Evolutionary conservation across 2,113 vertebrate species (phyloP).

Genomic region (Petrocephalus microphthalmus): DNA sequence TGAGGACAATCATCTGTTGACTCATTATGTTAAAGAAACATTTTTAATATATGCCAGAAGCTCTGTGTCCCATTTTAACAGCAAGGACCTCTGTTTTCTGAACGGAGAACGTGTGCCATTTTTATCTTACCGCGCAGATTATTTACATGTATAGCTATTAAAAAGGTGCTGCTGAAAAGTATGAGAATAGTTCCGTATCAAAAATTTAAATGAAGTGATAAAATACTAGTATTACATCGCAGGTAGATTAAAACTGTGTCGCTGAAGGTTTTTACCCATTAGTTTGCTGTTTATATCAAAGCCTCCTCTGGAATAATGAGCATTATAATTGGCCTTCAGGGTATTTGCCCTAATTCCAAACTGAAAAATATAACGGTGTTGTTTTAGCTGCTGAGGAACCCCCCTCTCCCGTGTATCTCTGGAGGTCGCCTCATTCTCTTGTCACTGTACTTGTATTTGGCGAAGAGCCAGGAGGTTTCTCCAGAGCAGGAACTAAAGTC

Average conservation of each 20-base stretch:
- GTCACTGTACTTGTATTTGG: constrained; percentile 44
- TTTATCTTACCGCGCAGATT: background rate
- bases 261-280: background rate
- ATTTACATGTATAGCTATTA: background rate
- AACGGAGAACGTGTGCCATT: background rate
- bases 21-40: background rate
- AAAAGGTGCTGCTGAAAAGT: background rate
- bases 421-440: constrained; percentile 48
- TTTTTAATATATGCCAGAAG: background rate
- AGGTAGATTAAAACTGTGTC: background rate
- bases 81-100: background rate
- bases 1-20: background rate
- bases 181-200: background rate
- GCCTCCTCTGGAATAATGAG: constrained; percentile 11
- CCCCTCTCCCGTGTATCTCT: constrained; percentile 24
- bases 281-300: background rate
- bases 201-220: background rate
- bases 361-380: background rate
- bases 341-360: constrained; percentile 13
- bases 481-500: background rate
- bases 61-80: background rate
- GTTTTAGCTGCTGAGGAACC: background rate
- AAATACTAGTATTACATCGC: background rate
- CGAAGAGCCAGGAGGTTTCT: constrained; percentile 41
- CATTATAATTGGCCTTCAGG: constrained; percentile 16